A percentile compares a stretch with the other conserved stretches of the same genome.
Conservation (phyloP, 2,888 invertebrate genomes). For the Limenitis arthemis region DNA sequence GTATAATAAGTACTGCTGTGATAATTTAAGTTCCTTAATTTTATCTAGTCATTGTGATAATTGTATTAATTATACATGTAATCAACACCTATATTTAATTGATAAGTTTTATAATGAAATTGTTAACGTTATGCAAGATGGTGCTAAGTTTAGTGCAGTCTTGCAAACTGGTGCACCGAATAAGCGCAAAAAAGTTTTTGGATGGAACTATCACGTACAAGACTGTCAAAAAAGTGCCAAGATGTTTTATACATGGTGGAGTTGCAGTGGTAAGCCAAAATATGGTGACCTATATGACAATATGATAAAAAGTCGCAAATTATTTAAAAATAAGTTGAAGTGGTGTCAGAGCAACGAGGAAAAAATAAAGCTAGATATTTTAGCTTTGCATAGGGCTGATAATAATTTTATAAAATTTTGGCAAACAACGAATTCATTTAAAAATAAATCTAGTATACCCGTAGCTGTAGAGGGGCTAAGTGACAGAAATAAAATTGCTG, state of each 20-base stretch:
- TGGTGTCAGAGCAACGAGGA: conserved; percentile 4
- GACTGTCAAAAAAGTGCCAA: no score
- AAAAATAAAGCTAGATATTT: conserved; percentile 4
- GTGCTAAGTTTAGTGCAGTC: no score
- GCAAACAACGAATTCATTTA: not conserved
- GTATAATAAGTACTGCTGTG: conserved; percentile 1
- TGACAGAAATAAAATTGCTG: not conserved
- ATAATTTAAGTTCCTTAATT: not conserved
- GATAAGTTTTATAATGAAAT: no score
- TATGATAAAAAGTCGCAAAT: not conserved
- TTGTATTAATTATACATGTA: not conserved
- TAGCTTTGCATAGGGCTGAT: not conserved
- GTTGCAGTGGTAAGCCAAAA: not conserved
- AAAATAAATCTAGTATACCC: not conserved
- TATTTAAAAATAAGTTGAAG: conserved; percentile 4
- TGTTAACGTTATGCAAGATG: no score
- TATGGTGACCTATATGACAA: not conserved
- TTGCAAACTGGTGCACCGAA: no score
- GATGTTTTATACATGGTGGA: not conserved
- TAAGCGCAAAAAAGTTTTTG: no score
- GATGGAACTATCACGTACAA: no score
- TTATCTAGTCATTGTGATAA: not conserved
- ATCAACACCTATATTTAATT: no score
- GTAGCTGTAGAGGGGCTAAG: not conserved
- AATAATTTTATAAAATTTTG: no score